Evolutionary conservation across 2,888 invertebrate genomes (phyloP), one percentile per base, ranked within the genome.

Genomic region (Plutella xylostella): DNA sequence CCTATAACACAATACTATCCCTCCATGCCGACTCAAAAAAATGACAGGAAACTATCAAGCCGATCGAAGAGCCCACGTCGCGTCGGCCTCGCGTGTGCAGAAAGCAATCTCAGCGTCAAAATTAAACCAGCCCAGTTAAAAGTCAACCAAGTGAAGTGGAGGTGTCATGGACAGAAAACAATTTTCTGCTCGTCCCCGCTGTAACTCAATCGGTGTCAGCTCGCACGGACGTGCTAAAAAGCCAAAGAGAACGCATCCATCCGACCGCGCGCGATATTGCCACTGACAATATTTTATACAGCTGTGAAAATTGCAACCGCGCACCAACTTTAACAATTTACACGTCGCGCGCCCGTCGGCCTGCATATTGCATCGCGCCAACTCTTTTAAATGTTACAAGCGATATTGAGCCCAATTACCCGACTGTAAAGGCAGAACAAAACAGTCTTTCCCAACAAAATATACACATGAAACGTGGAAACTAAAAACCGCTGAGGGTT

Each of bases 311-410:
- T 79, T 76, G 75, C 74, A 70, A 72, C 71, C 69, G 55, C 62
- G 55, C 62, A 56, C 63, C 61, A 79, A 78, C 74, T 78, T 74
- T 69, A 68, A 70, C 75, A 77, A 78, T 76, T 77, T 73, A 69
- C 73, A 69, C 64, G 58, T 58, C 58, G n/a, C 57, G 57, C 59
- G 58, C 59, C 53, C 58, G 57, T 59, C 55, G 61, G 60, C 58
- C 55, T 64, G 66, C 63, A 71, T 68, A 67, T 48, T 15, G 42
- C 34, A 43, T 34, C 22, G 21, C 34, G 6, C 18, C 34, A 43
- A 43, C 14, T 12, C 15, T 30, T 41, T n/a, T 11, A 15, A 7
- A 4, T 11, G 15, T 15, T 15, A 17, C 39, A 15, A 15, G 22
- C 39, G 25, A 39, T 25, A 39, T 12, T 22, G 7, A 9, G 11